Conservation (phyloP, 2,113 vertebrate genomes). For the Brachionichthys hirsutus region DNA sequence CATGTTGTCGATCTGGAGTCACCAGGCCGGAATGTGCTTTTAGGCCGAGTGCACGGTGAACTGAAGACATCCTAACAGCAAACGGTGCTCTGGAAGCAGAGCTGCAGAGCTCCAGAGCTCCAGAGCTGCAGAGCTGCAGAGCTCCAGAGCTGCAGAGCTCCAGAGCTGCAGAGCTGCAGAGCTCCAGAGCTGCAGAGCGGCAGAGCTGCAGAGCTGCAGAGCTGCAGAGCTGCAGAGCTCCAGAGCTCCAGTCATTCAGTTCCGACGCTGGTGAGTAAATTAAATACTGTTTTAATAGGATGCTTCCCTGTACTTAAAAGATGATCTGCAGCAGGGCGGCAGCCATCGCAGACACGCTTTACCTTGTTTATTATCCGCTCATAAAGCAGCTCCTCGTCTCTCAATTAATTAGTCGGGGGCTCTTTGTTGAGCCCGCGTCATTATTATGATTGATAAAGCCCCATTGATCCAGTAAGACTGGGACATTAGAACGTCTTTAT, state of each 20-base stretch:
- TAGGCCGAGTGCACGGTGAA: conserved; percentile 7
- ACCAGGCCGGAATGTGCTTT: conserved; percentile 34
- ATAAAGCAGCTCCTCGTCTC: conserved; percentile 36
- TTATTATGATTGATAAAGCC: conserved; percentile 72
- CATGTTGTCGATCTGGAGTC: conserved; percentile 52
- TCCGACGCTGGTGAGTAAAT: conserved; percentile 53
- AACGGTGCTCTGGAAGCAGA: too few relatives aligned
- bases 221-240: conserved; percentile 13
- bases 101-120: too few relatives aligned
- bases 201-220: too few relatives aligned
- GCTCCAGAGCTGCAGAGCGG: too few relatives aligned
- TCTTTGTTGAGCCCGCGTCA: conserved; percentile 41
- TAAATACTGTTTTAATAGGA: conserved; percentile 54
- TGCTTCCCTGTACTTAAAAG: conserved; percentile 59
- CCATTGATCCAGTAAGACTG: conserved; percentile 56
- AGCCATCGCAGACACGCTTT: conserved; percentile 24
- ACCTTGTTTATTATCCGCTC: conserved; percentile 55
- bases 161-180: too few relatives aligned
- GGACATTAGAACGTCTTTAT: conserved; percentile 46
- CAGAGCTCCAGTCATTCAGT: conserved; percentile 37
- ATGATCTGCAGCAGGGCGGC: conserved; percentile 48
- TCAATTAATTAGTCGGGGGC: conserved; percentile 60
- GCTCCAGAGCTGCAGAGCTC: too few relatives aligned
- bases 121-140: too few relatives aligned
- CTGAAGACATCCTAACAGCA: conserved; percentile 17